Percentiles rank a stretch among this genome's conserved stretches.
Evolutionary conservation across 1,140 invertebrate species (phyloP).

Genomic region (Ceratosolen fusciceps): DNA sequence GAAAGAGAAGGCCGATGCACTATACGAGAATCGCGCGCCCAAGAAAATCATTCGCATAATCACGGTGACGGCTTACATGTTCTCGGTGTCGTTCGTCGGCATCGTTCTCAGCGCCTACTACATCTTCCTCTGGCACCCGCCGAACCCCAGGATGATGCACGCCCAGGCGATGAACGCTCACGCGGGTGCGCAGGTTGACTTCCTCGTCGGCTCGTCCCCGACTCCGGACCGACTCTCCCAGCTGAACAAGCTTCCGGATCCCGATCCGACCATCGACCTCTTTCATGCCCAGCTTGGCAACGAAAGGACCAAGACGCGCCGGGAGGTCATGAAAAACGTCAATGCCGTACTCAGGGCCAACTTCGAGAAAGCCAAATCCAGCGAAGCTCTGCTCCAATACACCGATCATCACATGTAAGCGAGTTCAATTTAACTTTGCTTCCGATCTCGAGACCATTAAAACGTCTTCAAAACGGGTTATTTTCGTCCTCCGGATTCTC

Average conservation of each 20-base stretch:
- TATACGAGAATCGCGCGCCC: slow-evolving; percentile 65
- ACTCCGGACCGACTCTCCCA: background rate
- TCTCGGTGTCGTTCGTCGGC: slow-evolving; percentile 84
- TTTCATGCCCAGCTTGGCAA: background rate
- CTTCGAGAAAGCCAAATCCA: slow-evolving; percentile 18
- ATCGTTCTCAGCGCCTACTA: slow-evolving; percentile 88
- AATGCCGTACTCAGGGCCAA: slow-evolving; percentile 30
- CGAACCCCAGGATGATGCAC: slow-evolving; percentile 62
- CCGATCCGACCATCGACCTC: background rate
- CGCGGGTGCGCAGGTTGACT: slow-evolving; percentile 1
- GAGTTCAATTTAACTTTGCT: background rate
- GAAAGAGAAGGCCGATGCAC: slow-evolving; percentile 56
- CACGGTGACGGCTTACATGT: slow-evolving; percentile 85
- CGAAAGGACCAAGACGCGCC: slow-evolving; percentile 9
- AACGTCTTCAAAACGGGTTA: too few species aligned
- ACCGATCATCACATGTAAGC: background rate
- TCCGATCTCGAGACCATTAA: too few species aligned
- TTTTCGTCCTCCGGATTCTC: too few species aligned
- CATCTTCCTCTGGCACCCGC: slow-evolving; percentile 86
- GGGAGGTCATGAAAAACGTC: slow-evolving; percentile 35
- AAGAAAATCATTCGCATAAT: slow-evolving; percentile 79
- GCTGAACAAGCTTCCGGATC: background rate
- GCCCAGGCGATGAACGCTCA: slow-evolving; percentile 34
- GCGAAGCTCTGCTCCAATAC: background rate
- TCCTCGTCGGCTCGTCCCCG: background rate